Evolutionary conservation across 1,140 invertebrate genomes (phyloP).

Genomic region (Callitettix versicolor): DNA sequence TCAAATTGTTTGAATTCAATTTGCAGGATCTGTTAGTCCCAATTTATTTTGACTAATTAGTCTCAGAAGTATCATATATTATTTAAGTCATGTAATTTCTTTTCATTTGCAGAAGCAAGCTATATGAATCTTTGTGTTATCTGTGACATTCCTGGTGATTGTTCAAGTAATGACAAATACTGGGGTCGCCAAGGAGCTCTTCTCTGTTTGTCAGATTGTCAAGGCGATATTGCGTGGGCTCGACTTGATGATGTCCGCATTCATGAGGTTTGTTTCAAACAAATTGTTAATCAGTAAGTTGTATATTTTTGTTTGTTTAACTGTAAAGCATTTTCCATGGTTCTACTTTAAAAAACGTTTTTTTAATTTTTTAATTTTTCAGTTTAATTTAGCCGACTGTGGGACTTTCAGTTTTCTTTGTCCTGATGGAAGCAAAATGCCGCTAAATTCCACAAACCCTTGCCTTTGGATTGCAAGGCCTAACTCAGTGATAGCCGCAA

Average conservation of each 20-base stretch:
- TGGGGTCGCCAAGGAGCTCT: constrained; percentile 69
- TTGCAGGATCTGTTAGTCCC: too few species aligned
- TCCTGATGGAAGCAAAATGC: constrained; percentile 59
- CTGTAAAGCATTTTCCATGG: neutral
- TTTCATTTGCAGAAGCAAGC: constrained; percentile 27
- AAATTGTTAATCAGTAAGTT: neutral
- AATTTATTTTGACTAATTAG: too few species aligned
- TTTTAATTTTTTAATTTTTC: neutral
- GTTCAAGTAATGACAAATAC: constrained; percentile 60
- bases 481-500: constrained; percentile 55
- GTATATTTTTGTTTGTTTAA: neutral
- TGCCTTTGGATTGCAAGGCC: constrained; percentile 70
- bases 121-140: constrained; percentile 59
- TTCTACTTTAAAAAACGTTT: neutral
- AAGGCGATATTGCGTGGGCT: constrained; percentile 72
- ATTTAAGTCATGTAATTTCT: too few species aligned
- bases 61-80: too few species aligned
- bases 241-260: constrained; percentile 47
- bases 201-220: constrained; percentile 60
- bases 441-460: constrained; percentile 42
- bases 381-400: constrained; percentile 22
- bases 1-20: too few species aligned
- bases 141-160: constrained; percentile 48
- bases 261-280: constrained; percentile 40
- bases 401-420: constrained; percentile 62